Evolutionary conservation across 2,888 invertebrate genomes (phyloP), one percentile per base, ranked within the genome.

Genomic region (Lordiphosa andalusiaca): DNA sequence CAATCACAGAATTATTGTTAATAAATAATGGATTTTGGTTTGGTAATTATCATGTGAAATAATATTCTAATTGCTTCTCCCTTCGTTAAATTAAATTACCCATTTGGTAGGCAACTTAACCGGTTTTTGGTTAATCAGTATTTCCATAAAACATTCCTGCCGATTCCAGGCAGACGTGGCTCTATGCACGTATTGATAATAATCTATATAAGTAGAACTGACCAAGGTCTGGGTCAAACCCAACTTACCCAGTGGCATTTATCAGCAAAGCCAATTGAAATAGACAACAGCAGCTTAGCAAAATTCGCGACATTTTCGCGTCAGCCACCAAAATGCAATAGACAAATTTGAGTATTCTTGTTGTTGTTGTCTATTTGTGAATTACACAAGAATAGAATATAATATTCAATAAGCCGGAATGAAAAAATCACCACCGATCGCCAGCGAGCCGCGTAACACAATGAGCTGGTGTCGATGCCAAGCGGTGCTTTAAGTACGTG

Each of bases 221-320:
- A 40, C 13, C 10, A 7, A 4, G 9, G 4, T 10, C 19, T 6
- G 9, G 16, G 4, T 40, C 25, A 40, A 47, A 10, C 23, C 30
- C 13, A 49, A 87, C 86, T 76, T 58, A 87, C 87, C 87, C 87
- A 37, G 67, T 64, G 40, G 74, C 84, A 55, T 73, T 69, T 33
- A 76, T 74, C 30, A 77, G 65, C 23, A 85, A 37, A 40, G 68
- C 73, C 49, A 75, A 72, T 69, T 86, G 86, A 49, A 86, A 19
- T 13, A 85, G 6, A 56, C 67, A 71, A 38, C 67, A 58, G 40
- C 68, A 68, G 41, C 78, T 53, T 30, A 30, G 10, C 6, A 77
- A 53, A 48, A 42, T 44, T 42, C 73, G 84, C 71, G 71, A 52
- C 88, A 87, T 87, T 19, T 55, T 67, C 53, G 38, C 37, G 38